A percentile compares a stretch with the other conserved stretches of the same genome.
These are phyloP conservation scores for Nothobranchius furzeri DNA, from an alignment of 2,113 vertebrate genomes.

Conservation along the genomic window DNA sequence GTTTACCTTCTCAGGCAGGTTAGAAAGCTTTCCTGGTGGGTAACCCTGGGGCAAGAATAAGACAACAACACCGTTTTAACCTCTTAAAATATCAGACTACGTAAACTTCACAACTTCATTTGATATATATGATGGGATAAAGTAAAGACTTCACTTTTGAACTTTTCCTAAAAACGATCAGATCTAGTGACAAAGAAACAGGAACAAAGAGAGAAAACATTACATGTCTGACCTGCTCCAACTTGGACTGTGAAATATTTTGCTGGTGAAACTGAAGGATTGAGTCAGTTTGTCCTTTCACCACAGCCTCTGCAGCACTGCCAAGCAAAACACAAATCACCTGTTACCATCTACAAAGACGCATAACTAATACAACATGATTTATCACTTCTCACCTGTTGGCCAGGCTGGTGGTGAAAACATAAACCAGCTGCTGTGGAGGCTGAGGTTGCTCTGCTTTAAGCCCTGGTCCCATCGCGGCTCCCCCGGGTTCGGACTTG, in stretches of 20 bases:
- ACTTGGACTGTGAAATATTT: slow-evolving; percentile 89
- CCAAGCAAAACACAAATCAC: slow-evolving; percentile 11
- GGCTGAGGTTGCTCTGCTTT: slow-evolving; percentile 81
- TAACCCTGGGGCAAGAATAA: slow-evolving; percentile 55
- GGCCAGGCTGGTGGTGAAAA: slow-evolving; percentile 94
- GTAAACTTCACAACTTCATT: background rate
- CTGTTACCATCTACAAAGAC: background rate
- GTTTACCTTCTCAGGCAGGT: slow-evolving; percentile 81
- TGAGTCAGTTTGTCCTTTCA: slow-evolving; percentile 92
- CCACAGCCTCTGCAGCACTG: slow-evolving; percentile 94
- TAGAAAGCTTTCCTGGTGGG: slow-evolving; percentile 79
- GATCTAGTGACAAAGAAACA: slow-evolving; percentile 37
- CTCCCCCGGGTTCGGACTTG: slow-evolving; percentile 76
- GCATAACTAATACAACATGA: background rate
- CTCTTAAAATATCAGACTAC: background rate
- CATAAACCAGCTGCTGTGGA: slow-evolving; percentile 89
- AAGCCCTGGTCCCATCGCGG: slow-evolving; percentile 74
- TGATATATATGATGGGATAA: too few relatives aligned
- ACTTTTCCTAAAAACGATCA: background rate
- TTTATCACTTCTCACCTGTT: slow-evolving; percentile 86
- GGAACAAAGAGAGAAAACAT: slow-evolving; percentile 14
- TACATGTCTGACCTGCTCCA: slow-evolving; percentile 86
- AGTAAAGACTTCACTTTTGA: too few relatives aligned
- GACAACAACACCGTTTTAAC: slow-evolving; percentile 1
- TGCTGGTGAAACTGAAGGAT: slow-evolving; percentile 97